Evolutionary conservation across 2,888 invertebrate genomes (phyloP), one percentile per base, ranked within the genome.

Genomic region (Crossocerus cetratus): DNA sequence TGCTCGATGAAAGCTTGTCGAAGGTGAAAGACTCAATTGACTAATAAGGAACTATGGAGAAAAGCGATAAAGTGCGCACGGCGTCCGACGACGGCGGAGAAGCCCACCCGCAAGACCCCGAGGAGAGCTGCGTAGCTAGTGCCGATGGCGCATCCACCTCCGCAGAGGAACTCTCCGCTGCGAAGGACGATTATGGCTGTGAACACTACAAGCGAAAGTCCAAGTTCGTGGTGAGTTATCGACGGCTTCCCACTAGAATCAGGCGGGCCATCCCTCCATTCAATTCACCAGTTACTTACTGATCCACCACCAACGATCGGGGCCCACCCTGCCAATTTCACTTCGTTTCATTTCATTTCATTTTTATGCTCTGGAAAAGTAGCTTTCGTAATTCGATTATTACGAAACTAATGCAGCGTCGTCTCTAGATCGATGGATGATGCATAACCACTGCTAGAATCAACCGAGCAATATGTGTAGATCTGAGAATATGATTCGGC

Each of bases 121-220:
- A 49, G 49, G 49, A 49, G 16, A 49, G 14, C 16, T 14, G 16
- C 2, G 49, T 14, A 16, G 49, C 49, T 4, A 49, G 49, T 16
- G 65, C 56, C 44, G 77, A 74, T 55, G 67, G 69, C 32, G 77
- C 79, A 60, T 79, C 78, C 5, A 77, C 77, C 21, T 80, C 81
- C 20, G 65, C 72, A 45, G 72, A 77, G 60, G 69, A 81, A 44
- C 56, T 60, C 1, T 44, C 60, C 2, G 49, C 55, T 14, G n/a
- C 70, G 18, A 68, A 70, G 5, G 87, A 88, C 62, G 84, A 86
- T 72, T 89, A 88, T 71, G 96, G 96, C 70, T 96, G 96, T 91
- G 93, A 94, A 82, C 96, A 96, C 91, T 96, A 96, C 88, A 95
- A 95, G 89, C 92, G 96, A 85, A 94, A 95, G 89, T 96, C 96